A percentile compares a stretch with the other conserved stretches of the same genome.
These are phyloP conservation scores for Coranthus polyacanthus DNA, from an alignment of 2,797 vertebrate species.

Conservation along the genomic window DNA sequence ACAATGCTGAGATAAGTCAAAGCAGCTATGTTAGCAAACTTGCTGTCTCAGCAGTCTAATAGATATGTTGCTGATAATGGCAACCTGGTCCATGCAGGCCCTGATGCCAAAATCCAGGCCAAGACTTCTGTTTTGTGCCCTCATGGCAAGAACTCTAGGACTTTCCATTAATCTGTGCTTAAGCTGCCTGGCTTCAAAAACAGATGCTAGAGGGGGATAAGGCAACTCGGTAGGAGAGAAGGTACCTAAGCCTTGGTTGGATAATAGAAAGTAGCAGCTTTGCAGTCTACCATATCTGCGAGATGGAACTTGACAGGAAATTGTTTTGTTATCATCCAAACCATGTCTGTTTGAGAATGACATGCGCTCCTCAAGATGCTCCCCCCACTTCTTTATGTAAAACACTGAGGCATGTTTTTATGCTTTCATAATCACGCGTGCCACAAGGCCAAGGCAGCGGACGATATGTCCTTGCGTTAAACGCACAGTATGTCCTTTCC, in stretches of 20 bases:
- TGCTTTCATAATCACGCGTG: slow-evolving; percentile 3
- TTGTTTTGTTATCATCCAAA: slow-evolving; percentile 48
- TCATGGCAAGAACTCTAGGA: slow-evolving; percentile 69
- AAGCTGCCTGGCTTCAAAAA: slow-evolving; percentile 79
- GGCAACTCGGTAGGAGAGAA: slow-evolving; percentile 73
- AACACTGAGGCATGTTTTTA: slow-evolving; percentile 2
- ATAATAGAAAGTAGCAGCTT: slow-evolving; percentile 52
- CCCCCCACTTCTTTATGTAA: slow-evolving; percentile 5
- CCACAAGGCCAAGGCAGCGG: not conserved
- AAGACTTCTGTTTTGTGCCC: slow-evolving; percentile 70
- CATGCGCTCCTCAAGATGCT: slow-evolving; percentile 15
- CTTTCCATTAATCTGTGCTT: slow-evolving; percentile 81
- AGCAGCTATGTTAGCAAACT: slow-evolving; percentile 30
- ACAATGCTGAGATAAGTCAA: slow-evolving; percentile 56
- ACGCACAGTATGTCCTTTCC: too few species aligned
- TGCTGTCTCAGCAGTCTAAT: slow-evolving; percentile 61
- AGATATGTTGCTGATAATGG: slow-evolving; percentile 69
- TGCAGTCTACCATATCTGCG: slow-evolving; percentile 55
- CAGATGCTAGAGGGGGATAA: slow-evolving; percentile 84
- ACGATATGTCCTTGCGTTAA: too few species aligned
- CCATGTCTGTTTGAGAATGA: slow-evolving; percentile 22
- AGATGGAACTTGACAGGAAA: slow-evolving; percentile 60
- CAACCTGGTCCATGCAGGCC: slow-evolving; percentile 39
- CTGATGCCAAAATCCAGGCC: slow-evolving; percentile 57
- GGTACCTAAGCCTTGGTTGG: slow-evolving; percentile 67